Percentiles rank a stretch among this genome's conserved stretches.
phyloP scores from a whole-genome alignment of 2,797 vertebrate genomes.

The Enteromius argenteus region DNA sequence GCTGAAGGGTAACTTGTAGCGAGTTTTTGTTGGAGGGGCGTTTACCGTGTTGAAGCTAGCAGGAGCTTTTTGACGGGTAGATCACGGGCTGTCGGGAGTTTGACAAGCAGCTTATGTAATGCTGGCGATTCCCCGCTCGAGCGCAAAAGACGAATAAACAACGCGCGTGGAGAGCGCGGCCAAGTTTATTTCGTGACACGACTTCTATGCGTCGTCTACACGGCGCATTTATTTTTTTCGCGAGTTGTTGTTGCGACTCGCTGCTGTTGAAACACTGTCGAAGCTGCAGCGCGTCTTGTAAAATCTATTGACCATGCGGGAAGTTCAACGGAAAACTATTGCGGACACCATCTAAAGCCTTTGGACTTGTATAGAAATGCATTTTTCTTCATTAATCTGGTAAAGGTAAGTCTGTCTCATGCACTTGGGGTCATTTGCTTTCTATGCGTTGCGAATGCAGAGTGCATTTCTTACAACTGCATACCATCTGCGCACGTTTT shows the following conservation, averaged over 20 bases:
- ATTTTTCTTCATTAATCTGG: conserved; percentile 11
- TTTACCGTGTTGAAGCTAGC: conserved; percentile 38
- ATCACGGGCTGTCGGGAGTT: conserved; percentile 39
- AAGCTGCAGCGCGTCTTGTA: conserved; percentile 23
- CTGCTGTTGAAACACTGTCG: conserved; percentile 12
- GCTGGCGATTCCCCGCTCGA: conserved; percentile 34
- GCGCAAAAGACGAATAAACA: conserved; percentile 21
- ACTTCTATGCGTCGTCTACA: not conserved
- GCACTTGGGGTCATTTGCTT: not conserved
- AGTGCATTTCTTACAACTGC: not conserved
- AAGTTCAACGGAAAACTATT: conserved; percentile 23
- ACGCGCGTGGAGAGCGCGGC: conserved; percentile 9
- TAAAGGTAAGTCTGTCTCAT: conserved; percentile 41
- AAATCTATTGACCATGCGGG: conserved; percentile 22
- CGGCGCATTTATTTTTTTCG: not conserved
- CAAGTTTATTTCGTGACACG: conserved; percentile 5
- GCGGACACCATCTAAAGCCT: not conserved
- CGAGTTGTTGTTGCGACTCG: conserved; percentile 16
- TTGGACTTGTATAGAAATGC: conserved; percentile 23
- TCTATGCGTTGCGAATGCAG: not conserved
- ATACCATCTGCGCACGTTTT: not conserved
- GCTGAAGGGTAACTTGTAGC: conserved; percentile 27
- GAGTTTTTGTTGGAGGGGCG: conserved; percentile 34
- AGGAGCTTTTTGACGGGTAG: conserved; percentile 14
- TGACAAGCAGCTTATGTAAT: conserved; percentile 55